A percentile compares a stretch with the other conserved stretches of the same genome.
Evolutionary conservation across 1,140 invertebrate genomes (phyloP).

Genomic region (Camponotus pennsylvanicus): DNA sequence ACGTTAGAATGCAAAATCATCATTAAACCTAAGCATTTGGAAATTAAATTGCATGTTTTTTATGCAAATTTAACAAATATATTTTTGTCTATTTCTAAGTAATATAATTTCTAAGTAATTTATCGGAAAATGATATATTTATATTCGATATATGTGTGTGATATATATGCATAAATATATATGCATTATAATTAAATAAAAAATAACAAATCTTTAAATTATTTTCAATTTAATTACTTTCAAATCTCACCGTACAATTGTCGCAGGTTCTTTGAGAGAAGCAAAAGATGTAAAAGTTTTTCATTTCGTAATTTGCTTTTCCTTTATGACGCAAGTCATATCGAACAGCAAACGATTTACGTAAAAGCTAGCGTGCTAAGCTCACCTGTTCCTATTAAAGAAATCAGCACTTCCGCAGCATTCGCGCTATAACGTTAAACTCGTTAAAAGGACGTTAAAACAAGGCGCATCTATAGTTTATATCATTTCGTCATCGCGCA

Average conservation of each 20-base stretch:
- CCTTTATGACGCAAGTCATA: background rate
- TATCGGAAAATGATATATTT: background rate
- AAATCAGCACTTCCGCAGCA: slow-evolving; percentile 5
- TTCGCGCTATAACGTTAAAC: background rate
- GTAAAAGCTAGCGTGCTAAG: background rate
- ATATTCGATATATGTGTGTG: background rate
- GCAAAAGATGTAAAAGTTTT: background rate
- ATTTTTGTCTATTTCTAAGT: background rate
- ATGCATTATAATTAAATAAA: background rate
- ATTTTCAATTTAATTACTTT: background rate
- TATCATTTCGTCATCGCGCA: background rate
- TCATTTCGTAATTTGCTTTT: background rate
- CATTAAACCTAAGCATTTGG: background rate
- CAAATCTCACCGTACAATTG: background rate
- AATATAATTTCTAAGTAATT: background rate
- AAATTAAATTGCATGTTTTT: background rate
- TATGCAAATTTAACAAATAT: background rate
- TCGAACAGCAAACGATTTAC: background rate
- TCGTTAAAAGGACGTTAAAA: slow-evolving; percentile 44
- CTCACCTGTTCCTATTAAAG: background rate
- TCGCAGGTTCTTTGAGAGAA: background rate
- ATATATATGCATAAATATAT: background rate
- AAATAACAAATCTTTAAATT: background rate
- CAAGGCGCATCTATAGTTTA: slow-evolving; percentile 4
- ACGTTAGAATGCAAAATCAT: background rate